Percentiles rank a stretch among this genome's conserved stretches.
These are phyloP conservation scores for Stichopus horrens DNA, from an alignment of 53 echinoderm and acorn worm species.

Conservation along the genomic window DNA sequence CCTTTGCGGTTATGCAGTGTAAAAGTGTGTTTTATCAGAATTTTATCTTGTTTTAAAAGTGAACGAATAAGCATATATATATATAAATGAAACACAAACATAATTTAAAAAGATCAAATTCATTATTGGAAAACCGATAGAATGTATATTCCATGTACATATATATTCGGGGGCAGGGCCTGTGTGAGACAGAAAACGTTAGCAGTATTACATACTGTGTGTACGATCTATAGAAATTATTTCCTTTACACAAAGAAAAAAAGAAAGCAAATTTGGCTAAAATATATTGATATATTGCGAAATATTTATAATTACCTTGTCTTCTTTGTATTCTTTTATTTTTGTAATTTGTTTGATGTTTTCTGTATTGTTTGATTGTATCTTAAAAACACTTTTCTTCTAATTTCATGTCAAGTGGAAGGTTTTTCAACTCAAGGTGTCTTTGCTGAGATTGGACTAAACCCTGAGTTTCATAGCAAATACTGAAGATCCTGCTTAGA, in stretches of 20 bases:
- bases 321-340: neutral
- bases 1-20: constrained; percentile 42
- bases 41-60: constrained; percentile 31
- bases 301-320: neutral
- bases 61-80: neutral
- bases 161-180: neutral
- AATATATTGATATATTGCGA: constrained; percentile 32
- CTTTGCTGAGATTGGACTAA: too few species aligned
- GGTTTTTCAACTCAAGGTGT: too few species aligned
- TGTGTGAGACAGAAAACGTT: neutral
- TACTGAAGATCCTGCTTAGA: too few species aligned
- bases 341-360: neutral
- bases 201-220: constrained; percentile 32
- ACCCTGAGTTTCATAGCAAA: too few species aligned
- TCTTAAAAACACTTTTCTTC: neutral
- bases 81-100: neutral
- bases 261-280: constrained; percentile 1
- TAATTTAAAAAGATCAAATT: too few species aligned
- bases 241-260: constrained; percentile 3
- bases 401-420: too few species aligned
- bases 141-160: constrained; percentile 25
- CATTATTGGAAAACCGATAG: neutral
- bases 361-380: neutral
- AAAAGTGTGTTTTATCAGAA: constrained; percentile 33
- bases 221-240: constrained; percentile 5